phyloP scores from a whole-genome alignment of 2,888 invertebrate species.

The Eupithecia subfuscata region DNA sequence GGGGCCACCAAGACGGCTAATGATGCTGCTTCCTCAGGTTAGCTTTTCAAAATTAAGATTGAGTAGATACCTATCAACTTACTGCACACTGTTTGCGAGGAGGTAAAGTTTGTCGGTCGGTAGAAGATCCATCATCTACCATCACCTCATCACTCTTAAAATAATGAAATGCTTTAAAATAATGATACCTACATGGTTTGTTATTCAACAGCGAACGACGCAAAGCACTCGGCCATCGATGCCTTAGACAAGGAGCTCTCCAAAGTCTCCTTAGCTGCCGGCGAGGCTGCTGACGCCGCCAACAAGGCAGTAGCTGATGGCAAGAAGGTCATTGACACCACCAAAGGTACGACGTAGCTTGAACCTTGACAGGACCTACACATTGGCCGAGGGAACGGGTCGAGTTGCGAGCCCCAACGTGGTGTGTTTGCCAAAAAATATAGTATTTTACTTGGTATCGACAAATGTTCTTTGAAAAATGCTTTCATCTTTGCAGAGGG shows the following conservation, averaged over 20 bases:
- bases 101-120: no score
- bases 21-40: constrained; percentile 79
- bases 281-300: constrained; percentile 76
- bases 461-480: no score
- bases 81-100: no score
- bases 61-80: no score
- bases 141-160: not conserved
- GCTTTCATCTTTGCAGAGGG: not conserved
- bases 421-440: not conserved
- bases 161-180: not conserved
- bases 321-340: constrained; percentile 77
- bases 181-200: not conserved
- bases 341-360: constrained; percentile 64
- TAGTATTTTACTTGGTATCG: not conserved
- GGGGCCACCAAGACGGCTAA: constrained; percentile 83
- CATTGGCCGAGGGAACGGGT: not conserved
- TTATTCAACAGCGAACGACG: constrained; percentile 63
- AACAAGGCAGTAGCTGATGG: constrained; percentile 76
- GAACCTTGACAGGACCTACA: not conserved
- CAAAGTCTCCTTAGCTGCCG: constrained; percentile 78
- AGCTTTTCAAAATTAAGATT: not conserved
- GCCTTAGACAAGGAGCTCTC: constrained; percentile 80
- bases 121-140: not conserved
- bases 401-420: not conserved
- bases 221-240: constrained; percentile 80